phyloP scores from a whole-genome alignment of 2,797 vertebrate genomes.

The Gymnodraco acuticeps region DNA sequence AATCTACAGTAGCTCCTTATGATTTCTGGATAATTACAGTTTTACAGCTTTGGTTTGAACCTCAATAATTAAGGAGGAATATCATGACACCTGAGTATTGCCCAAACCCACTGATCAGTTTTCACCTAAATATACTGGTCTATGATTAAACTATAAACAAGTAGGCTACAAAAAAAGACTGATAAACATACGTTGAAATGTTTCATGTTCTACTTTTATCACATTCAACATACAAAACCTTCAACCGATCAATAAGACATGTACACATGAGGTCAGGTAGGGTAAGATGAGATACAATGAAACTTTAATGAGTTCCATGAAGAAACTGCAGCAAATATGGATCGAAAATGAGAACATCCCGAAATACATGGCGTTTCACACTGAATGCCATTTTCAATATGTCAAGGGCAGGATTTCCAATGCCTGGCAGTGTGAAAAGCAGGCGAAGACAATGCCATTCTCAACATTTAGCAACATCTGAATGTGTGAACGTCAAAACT shows the following conservation, averaged over 20 bases:
- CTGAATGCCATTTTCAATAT: constrained; percentile 33
- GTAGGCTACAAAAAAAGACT: not conserved
- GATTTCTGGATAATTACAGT: too few species aligned
- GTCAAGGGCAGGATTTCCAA: constrained; percentile 32
- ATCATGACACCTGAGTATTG: not conserved
- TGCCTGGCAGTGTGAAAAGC: constrained; percentile 37
- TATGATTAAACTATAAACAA: not conserved
- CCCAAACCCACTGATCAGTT: not conserved
- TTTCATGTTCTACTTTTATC: not conserved
- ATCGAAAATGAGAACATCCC: constrained; percentile 53
- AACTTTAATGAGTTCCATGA: constrained; percentile 67
- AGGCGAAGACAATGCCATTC: constrained; percentile 38
- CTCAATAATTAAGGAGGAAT: not conserved
- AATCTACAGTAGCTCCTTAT: not conserved
- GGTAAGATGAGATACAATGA: constrained; percentile 54
- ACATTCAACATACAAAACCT: constrained; percentile 33
- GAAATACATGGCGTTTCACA: constrained; percentile 43
- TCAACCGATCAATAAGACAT: constrained; percentile 19
- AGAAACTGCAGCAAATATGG: constrained; percentile 57
- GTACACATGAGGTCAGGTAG: constrained; percentile 30
- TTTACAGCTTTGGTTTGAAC: constrained; percentile 32
- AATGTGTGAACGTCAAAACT: constrained; percentile 46
- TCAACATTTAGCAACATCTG: constrained; percentile 42
- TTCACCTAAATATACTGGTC: not conserved
- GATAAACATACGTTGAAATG: not conserved